A percentile compares a stretch with the other conserved stretches of the same genome.
Evolutionary conservation across 2,888 invertebrate genomes (phyloP).

Genomic region (Cataglyphis albicans): DNA sequence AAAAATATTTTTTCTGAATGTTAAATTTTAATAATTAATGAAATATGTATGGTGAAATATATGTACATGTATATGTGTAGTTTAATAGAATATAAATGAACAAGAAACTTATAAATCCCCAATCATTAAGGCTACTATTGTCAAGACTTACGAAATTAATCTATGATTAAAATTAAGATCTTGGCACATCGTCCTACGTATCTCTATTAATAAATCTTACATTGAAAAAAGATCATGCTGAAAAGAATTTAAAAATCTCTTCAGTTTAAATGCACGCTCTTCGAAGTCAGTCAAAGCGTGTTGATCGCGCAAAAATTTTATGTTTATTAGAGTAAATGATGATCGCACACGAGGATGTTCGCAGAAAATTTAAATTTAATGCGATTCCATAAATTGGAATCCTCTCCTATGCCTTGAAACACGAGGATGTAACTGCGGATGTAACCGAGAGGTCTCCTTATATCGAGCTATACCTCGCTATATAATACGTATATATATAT

Average conservation of each 20-base stretch:
- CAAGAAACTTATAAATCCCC: background rate
- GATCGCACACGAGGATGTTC: background rate
- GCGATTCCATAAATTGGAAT: conserved; percentile 37
- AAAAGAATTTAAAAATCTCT: conserved; percentile 8
- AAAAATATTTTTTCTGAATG: conserved; percentile 7
- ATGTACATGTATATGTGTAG: background rate
- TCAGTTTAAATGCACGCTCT: background rate
- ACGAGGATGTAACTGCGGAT: conserved; percentile 39
- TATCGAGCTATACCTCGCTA: conserved; percentile 33
- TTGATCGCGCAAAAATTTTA: background rate
- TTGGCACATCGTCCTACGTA: background rate
- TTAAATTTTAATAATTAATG: background rate
- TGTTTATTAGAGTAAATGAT: conserved; percentile 44
- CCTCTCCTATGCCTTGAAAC: conserved; percentile 47
- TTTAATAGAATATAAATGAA: background rate
- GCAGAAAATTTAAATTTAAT: conserved; percentile 31
- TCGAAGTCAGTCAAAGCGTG: background rate
- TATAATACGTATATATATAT: conserved; percentile 41
- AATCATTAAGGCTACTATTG: background rate
- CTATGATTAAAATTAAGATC: background rate
- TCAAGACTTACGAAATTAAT: background rate
- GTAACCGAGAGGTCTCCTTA: conserved; percentile 33
- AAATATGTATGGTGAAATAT: no score
- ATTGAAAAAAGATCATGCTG: background rate
- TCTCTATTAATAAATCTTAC: background rate